Percentiles rank a stretch among this genome's conserved stretches.
phyloP scores from a whole-genome alignment of 2,797 vertebrate genomes.

The Acestrorhynchus altus region DNA sequence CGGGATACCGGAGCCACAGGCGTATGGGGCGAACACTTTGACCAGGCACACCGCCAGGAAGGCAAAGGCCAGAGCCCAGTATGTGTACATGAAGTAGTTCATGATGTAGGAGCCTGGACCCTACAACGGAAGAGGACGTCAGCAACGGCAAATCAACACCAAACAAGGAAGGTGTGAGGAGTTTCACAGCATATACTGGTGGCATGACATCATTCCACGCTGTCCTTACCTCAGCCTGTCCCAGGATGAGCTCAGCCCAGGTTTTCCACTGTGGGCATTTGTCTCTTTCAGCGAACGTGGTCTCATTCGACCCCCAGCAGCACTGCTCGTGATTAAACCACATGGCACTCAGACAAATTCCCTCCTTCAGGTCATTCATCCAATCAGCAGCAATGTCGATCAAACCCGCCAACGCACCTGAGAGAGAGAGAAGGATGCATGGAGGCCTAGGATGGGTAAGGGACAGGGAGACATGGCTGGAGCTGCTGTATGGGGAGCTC shows the following conservation, averaged over 20 bases:
- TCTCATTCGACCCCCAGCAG: slow-evolving; percentile 97
- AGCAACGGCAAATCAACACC: neutral
- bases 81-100: slow-evolving; percentile 99
- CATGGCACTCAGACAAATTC: slow-evolving; percentile 93
- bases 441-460: slow-evolving; percentile 10
- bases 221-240: slow-evolving; percentile 91
- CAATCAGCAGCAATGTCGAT: slow-evolving; percentile 99
- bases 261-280: slow-evolving; percentile 98
- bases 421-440: neutral
- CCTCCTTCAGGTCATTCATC: slow-evolving; percentile 99
- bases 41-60: slow-evolving; percentile 96
- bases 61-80: slow-evolving; percentile 96
- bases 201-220: neutral
- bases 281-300: slow-evolving; percentile 96
- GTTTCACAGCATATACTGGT: no score
- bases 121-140: slow-evolving; percentile 64
- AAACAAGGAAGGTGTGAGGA: no score
- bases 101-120: slow-evolving; percentile 99
- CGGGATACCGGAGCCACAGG: slow-evolving; percentile 97
- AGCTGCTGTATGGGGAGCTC: neutral
- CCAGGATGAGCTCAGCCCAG: slow-evolving; percentile 97
- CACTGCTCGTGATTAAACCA: slow-evolving; percentile 99
- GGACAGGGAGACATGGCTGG: neutral
- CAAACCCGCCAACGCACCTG: slow-evolving; percentile 94
- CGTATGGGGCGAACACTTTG: slow-evolving; percentile 96